A percentile compares a stretch with the other conserved stretches of the same genome.
phyloP scores from a whole-genome alignment of 2,888 invertebrate species.

The Ochropacha duplaris region DNA sequence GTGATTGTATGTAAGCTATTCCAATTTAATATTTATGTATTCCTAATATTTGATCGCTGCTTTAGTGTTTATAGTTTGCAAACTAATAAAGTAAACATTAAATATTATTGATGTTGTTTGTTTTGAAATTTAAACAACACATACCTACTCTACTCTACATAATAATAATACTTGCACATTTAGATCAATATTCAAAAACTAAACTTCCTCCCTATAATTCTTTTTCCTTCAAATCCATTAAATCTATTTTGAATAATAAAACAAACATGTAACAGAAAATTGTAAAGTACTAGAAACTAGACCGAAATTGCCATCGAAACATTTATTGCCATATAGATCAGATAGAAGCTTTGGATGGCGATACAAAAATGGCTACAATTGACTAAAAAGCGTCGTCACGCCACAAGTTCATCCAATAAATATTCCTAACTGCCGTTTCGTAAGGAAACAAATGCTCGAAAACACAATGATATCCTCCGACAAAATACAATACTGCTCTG shows the following conservation, averaged over 20 bases:
- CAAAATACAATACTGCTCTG: slow-evolving; percentile 72
- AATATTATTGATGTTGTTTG: background rate
- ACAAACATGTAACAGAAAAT: slow-evolving; percentile 15
- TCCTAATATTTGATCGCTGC: background rate
- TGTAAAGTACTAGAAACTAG: slow-evolving; percentile 34
- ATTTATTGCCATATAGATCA: slow-evolving; percentile 62
- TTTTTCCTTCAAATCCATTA: no score
- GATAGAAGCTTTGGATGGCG: slow-evolving; percentile 43
- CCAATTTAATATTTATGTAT: background rate
- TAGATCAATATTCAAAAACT: no score
- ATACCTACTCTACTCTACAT: background rate
- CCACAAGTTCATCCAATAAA: slow-evolving; percentile 80
- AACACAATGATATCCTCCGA: slow-evolving; percentile 72
- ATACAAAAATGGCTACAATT: slow-evolving; percentile 70
- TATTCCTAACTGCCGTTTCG: slow-evolving; percentile 79
- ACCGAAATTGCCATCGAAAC: slow-evolving; percentile 54
- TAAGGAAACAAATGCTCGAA: slow-evolving; percentile 80
- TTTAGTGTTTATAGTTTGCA: background rate
- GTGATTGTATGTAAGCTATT: background rate
- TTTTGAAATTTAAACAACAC: background rate
- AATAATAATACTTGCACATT: no score
- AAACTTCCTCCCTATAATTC: no score
- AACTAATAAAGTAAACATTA: background rate
- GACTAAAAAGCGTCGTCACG: slow-evolving; percentile 75
- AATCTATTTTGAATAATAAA: background rate